phyloP scores from a whole-genome alignment of 2,113 vertebrate species.

The Sphaerodactylus townsendi region DNA sequence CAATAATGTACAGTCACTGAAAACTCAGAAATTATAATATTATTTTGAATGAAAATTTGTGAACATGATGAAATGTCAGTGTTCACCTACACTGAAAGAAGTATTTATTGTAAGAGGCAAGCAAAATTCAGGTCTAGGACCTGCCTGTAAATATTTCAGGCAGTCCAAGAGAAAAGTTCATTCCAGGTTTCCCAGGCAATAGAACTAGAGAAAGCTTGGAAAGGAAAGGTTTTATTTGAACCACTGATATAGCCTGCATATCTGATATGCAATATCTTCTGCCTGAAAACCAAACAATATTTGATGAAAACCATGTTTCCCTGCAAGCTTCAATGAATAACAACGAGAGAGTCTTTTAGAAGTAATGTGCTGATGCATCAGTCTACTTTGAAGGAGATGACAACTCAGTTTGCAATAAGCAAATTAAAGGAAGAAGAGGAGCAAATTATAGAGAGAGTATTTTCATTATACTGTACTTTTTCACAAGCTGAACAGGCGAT shows the following conservation, averaged over 20 bases:
- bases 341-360: conserved; percentile 11
- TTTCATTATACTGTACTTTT: not conserved
- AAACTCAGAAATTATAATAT: not conserved
- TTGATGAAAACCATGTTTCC: not conserved
- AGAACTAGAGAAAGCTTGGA: not conserved
- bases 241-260: not conserved
- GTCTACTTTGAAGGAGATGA: not conserved
- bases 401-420: conserved; percentile 1
- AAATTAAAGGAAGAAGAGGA: conserved; percentile 20
- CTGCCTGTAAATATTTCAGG: not conserved
- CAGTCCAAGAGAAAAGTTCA: not conserved
- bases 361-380: not conserved
- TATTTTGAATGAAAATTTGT: not conserved
- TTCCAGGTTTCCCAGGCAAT: not conserved
- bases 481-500: not conserved
- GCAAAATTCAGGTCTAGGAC: not conserved
- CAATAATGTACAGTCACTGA: not conserved
- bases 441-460: conserved; percentile 12
- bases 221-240: not conserved
- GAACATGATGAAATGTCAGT: not conserved
- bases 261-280: conserved; percentile 3
- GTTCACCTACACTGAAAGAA: not conserved
- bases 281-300: not conserved
- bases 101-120: not conserved
- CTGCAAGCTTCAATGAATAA: not conserved